Conservation (phyloP, 64 coral and sea anemone species). For the Catalaphyllia jardinei region DNA sequence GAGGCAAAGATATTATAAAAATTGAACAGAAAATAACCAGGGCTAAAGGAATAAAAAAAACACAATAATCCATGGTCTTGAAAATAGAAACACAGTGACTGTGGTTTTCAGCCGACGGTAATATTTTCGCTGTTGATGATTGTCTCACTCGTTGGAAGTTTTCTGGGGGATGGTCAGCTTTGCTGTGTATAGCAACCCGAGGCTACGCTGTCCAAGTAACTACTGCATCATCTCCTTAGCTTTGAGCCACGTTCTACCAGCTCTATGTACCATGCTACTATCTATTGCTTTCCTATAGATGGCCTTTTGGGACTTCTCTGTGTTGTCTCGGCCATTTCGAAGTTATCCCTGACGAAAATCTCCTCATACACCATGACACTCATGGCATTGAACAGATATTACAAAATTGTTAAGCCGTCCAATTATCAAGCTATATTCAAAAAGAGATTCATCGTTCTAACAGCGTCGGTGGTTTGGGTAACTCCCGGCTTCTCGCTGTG, state of each 20-base stretch:
- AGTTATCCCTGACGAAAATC: neutral
- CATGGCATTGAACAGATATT: neutral
- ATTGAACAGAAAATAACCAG: too few relatives aligned
- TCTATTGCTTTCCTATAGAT: neutral
- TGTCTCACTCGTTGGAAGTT: neutral
- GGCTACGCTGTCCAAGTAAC: neutral
- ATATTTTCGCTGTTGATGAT: slow-evolving; percentile 5
- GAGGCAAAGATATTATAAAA: too few relatives aligned
- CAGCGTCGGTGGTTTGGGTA: neutral
- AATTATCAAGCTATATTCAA: neutral
- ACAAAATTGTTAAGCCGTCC: neutral
- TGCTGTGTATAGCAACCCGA: neutral
- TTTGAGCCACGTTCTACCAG: neutral
- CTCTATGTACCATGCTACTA: neutral
- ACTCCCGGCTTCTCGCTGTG: neutral
- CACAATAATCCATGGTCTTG: too few relatives aligned
- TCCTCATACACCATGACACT: neutral
- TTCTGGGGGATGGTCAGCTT: neutral
- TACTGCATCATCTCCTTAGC: neutral
- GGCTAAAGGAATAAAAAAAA: too few relatives aligned
- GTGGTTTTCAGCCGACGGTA: neutral
- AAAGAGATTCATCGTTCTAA: neutral
- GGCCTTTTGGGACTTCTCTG: neutral
- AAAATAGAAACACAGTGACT: neutral
- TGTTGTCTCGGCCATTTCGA: neutral